Evolutionary conservation across 2,888 invertebrate genomes (phyloP).

Genomic region (Melipona bicolor): DNA sequence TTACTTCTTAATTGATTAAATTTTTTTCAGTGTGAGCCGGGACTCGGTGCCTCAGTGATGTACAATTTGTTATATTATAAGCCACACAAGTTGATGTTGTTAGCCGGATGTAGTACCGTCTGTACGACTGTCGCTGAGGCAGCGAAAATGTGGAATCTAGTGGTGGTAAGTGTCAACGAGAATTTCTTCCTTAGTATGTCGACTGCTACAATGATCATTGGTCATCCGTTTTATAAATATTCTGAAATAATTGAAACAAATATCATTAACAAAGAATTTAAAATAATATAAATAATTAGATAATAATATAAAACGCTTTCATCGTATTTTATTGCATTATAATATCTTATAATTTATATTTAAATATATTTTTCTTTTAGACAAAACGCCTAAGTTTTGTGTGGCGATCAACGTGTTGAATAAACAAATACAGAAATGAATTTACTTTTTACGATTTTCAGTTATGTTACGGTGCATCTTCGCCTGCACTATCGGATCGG

Average conservation of each 20-base stretch:
- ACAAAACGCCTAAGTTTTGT: background rate
- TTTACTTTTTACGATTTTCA: conserved; percentile 83
- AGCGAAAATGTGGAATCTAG: conserved; percentile 99
- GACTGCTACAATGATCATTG: too few species aligned
- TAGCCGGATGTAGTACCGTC: conserved; percentile 99
- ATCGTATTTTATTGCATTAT: too few species aligned
- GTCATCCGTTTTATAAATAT: too few species aligned
- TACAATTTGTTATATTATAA: conserved; percentile 98
- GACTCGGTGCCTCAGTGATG: conserved; percentile 98
- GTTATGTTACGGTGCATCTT: conserved; percentile 99
- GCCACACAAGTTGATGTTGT: conserved; percentile 96
- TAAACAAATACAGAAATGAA: background rate
- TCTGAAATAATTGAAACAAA: too few species aligned
- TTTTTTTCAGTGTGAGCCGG: conserved; percentile 95
- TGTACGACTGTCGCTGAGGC: conserved; percentile 99
- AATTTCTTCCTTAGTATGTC: too few species aligned
- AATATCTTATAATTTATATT: background rate
- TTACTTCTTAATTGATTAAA: background rate
- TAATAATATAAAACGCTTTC: too few species aligned
- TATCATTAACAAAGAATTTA: too few species aligned
- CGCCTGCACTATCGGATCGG: conserved; percentile 98
- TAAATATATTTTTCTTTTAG: too few species aligned
- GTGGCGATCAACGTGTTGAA: too few species aligned
- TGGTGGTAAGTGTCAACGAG: conserved; percentile 92
- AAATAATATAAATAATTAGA: too few species aligned